Conservation (phyloP, 2,888 invertebrate species). For the Amblyjoppa fuscipennis region DNA sequence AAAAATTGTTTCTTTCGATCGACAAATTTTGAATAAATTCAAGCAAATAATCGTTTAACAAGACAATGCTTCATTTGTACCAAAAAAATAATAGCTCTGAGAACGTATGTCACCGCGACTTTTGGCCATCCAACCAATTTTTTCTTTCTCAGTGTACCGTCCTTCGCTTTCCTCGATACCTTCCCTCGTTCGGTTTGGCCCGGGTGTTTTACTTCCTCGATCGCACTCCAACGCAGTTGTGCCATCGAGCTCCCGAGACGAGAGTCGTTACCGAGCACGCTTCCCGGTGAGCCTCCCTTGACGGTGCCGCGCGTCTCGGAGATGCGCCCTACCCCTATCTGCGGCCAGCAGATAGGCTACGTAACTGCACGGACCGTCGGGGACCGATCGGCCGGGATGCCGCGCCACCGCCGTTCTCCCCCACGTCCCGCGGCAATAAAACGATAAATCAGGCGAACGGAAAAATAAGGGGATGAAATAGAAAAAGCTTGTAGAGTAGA, state of each 20-base stretch:
- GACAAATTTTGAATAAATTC: too few relatives aligned
- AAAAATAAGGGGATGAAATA: slow-evolving; percentile 79
- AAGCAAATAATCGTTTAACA: too few relatives aligned
- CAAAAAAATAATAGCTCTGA: too few relatives aligned
- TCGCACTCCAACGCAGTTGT: slow-evolving; percentile 28
- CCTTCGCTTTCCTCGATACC: slow-evolving; percentile 36
- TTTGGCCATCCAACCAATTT: too few relatives aligned
- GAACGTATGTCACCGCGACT: too few relatives aligned
- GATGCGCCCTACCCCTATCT: neutral
- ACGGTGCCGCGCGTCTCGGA: neutral
- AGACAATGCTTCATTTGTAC: too few relatives aligned
- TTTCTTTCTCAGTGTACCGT: too few relatives aligned
- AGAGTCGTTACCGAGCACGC: slow-evolving; percentile 31
- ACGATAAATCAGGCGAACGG: slow-evolving; percentile 79
- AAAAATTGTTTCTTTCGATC: too few relatives aligned
- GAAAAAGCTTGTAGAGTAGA: slow-evolving; percentile 82
- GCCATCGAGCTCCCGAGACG: slow-evolving; percentile 14
- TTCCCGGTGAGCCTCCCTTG: neutral
- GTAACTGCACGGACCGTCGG: neutral
- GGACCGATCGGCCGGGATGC: slow-evolving; percentile 28
- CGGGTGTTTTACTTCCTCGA: slow-evolving; percentile 52
- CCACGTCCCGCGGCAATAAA: slow-evolving; percentile 72
- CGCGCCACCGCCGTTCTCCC: slow-evolving; percentile 16
- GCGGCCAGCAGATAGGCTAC: neutral
- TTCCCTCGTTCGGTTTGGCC: slow-evolving; percentile 45